Evolutionary conservation across 2,888 invertebrate genomes (phyloP).

Genomic region (Digitonthophagus gazella): DNA sequence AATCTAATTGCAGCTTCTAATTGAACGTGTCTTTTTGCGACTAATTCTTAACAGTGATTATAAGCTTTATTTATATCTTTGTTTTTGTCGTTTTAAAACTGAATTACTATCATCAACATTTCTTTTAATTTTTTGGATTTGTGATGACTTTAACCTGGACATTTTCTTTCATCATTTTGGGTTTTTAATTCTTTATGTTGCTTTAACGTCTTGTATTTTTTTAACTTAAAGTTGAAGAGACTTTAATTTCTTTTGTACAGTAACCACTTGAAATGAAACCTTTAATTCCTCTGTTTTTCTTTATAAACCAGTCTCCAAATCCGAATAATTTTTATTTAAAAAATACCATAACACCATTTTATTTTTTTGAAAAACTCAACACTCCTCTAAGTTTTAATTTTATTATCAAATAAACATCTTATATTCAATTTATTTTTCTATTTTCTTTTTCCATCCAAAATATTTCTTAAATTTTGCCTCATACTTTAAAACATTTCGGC

Average conservation of each 20-base stretch:
- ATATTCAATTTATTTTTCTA: no score
- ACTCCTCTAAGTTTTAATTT: no score
- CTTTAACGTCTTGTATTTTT: conserved; percentile 76
- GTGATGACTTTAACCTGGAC: conserved; percentile 69
- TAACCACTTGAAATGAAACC: conserved; percentile 98
- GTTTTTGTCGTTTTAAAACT: conserved; percentile 77
- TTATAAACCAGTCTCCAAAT: conserved; percentile 99
- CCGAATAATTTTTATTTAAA: conserved; percentile 91
- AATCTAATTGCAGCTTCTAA: conserved; percentile 90
- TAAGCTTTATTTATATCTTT: conserved; percentile 80
- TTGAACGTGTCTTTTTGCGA: conserved; percentile 75
- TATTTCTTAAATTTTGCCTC: no score
- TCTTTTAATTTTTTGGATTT: conserved; percentile 44
- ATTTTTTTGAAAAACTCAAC: conserved; percentile 86
- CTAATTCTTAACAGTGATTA: conserved; percentile 75
- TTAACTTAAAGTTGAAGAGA: conserved; percentile 81
- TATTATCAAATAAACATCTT: no score
- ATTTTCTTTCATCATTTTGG: conserved; percentile 80
- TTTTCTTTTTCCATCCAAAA: no score
- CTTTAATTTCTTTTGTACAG: conserved; percentile 84
- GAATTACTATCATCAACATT: conserved; percentile 66
- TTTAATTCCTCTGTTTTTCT: conserved; percentile 80
- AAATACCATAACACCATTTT: conserved; percentile 90
- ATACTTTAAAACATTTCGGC: no score
- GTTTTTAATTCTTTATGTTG: conserved; percentile 87